Base-by-base conservation (phyloP, 2,113 vertebrate genomes). In the Dicentrarchus labrax region DNA sequence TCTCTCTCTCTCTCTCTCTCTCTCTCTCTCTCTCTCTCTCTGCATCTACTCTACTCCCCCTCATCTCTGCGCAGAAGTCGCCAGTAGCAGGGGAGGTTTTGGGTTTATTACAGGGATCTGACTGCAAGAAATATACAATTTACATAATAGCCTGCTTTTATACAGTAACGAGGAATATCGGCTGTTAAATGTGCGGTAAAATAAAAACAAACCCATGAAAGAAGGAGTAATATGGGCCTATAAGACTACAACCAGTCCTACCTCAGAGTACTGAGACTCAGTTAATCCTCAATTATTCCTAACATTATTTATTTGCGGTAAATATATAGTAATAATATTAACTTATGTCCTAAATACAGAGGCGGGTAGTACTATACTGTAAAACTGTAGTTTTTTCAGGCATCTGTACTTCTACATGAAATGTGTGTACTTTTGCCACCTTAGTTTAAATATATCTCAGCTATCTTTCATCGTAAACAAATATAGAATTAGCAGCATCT, bases 1-100 rank as follows among this genome's bases (percentile, higher is more conserved):
- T 96, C 94, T 95, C 93, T 94, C n/a, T n/a, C 95, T 96, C 94
- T 95, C 93, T 94, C 38, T 39, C 72, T 95, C 79, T 96, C 94
- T 95, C 93, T 94, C 96, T 95, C 95, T 45, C 43, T 45, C 43
- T 45, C 4, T 45, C 62, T 91, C 95, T 96, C 94, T 95, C 93
- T 94, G 94, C 95, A 86, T 94, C 87, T 85, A 38, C 84, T 82
- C 62, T 1, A 21, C 76, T 67, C 80, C 83, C 88, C 78, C 86
- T 93, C 89, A 91, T 82, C 86, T 83, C 71, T 48, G 82, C 76
- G 84, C 77, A 51, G 1, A 71, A 72, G 71, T 71, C 15, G 51
- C 73, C 80, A 21, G 10, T 19, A 82, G 66, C 72, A 41, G 53
- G 11, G 54, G 41, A 8, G 54, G 53, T 65, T 51, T 30, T 1